Evolutionary conservation across 2,113 vertebrate genomes (phyloP).

Genomic region (Albula goreensis): DNA sequence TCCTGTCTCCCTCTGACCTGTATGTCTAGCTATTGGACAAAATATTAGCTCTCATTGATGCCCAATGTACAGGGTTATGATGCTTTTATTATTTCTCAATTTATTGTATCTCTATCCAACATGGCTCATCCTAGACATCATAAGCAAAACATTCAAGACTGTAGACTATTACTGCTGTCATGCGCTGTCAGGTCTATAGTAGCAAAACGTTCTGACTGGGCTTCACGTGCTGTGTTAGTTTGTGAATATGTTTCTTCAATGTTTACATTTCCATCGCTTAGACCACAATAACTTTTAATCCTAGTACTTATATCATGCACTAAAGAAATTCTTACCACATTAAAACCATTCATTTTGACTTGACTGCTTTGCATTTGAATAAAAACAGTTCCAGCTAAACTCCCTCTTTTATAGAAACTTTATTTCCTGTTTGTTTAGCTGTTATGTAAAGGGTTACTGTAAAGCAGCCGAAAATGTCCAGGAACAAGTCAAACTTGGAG

Average conservation of each 20-base stretch:
- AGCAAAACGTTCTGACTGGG: background rate
- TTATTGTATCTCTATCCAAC: too few relatives aligned
- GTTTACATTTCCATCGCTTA: background rate
- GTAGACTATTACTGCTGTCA: background rate
- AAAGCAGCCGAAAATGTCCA: background rate
- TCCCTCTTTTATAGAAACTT: background rate
- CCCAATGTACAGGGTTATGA: background rate
- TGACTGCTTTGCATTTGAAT: background rate
- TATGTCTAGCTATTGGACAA: background rate
- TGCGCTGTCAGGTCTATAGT: background rate
- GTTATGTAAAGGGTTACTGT: background rate
- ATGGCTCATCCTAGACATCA: background rate
- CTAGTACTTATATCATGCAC: background rate
- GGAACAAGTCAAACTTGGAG: background rate
- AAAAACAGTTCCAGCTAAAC: background rate
- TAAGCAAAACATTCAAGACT: background rate
- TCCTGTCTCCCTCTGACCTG: background rate
- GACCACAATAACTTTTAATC: too few relatives aligned
- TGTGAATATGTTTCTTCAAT: background rate
- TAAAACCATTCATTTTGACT: background rate
- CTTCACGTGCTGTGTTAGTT: background rate
- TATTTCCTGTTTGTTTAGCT: background rate
- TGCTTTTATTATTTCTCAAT: too few relatives aligned
- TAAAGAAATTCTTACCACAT: background rate
- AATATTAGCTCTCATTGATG: background rate